phyloP scores from a whole-genome alignment of 1,140 invertebrate genomes.

The Sinonovacula constricta region DNA sequence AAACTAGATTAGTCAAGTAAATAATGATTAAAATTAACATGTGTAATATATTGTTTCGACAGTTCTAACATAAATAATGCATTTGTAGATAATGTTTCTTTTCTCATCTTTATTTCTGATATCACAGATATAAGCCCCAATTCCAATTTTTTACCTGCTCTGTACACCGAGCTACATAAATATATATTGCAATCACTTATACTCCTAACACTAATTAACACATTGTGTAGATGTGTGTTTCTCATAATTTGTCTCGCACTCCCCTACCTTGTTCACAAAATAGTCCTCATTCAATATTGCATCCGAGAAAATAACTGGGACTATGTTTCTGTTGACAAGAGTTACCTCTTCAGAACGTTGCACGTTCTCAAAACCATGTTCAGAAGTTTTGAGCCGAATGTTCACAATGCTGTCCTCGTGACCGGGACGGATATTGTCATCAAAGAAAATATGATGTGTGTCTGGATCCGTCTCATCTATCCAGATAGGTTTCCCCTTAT shows the following conservation, averaged over 20 bases:
- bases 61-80: no score
- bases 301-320: constrained; percentile 40
- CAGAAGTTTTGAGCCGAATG: constrained; percentile 20
- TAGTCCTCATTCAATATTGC: constrained; percentile 48
- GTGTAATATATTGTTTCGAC: no score
- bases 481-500: constrained; percentile 34
- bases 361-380: constrained; percentile 1
- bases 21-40: no score
- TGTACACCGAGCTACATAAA: no score
- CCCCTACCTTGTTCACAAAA: constrained; percentile 24
- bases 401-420: constrained; percentile 39
- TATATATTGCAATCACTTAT: no score
- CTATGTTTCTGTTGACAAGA: constrained; percentile 37
- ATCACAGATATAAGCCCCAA: no score
- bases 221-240: no score
- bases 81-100: no score
- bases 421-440: constrained; percentile 48
- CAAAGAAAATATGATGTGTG: constrained; percentile 47
- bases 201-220: no score
- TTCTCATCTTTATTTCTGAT: no score
- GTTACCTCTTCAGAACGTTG: constrained; percentile 16
- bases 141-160: no score
- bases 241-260: constrained; percentile 37
- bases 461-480: constrained; percentile 14
- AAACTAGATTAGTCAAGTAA: no score